Conservation (phyloP, 2,888 invertebrate genomes). For the Ametastegia equiseti region DNA sequence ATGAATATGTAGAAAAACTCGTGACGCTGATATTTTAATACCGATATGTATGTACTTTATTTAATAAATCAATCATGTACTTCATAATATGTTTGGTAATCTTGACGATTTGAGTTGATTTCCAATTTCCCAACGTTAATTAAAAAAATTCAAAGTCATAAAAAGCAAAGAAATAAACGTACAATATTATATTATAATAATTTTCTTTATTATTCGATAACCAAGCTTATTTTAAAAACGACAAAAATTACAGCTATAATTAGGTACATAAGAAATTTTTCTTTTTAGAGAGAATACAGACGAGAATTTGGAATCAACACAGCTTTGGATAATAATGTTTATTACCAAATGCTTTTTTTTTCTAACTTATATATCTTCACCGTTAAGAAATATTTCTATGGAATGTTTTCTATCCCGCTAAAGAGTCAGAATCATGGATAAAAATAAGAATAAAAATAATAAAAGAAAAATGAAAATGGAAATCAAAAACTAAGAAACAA, state of each 20-base stretch:
- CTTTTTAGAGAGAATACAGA: background rate
- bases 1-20: background rate
- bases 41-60: slow-evolving; percentile 43
- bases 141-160: background rate
- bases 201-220: slow-evolving; percentile 22
- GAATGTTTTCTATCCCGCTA: slow-evolving; percentile 8
- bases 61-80: slow-evolving; percentile 63
- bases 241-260: slow-evolving; percentile 33
- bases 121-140: background rate
- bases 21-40: slow-evolving; percentile 15
- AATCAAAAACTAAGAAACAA: background rate
- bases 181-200: background rate
- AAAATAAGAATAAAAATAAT: background rate
- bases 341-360: slow-evolving; percentile 3
- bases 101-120: background rate
- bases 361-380: slow-evolving; percentile 2
- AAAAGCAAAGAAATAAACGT: background rate
- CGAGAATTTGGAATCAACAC: slow-evolving; percentile 27
- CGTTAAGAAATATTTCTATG: background rate
- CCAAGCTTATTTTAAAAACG: slow-evolving; percentile 20
- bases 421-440: background rate
- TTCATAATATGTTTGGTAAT: slow-evolving; percentile 34
- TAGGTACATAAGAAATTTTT: slow-evolving; percentile 32
- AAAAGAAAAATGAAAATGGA: background rate
- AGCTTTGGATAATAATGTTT: background rate